Base-by-base conservation (phyloP, 2,113 vertebrate species). In the Leucopternis melanops region DNA sequence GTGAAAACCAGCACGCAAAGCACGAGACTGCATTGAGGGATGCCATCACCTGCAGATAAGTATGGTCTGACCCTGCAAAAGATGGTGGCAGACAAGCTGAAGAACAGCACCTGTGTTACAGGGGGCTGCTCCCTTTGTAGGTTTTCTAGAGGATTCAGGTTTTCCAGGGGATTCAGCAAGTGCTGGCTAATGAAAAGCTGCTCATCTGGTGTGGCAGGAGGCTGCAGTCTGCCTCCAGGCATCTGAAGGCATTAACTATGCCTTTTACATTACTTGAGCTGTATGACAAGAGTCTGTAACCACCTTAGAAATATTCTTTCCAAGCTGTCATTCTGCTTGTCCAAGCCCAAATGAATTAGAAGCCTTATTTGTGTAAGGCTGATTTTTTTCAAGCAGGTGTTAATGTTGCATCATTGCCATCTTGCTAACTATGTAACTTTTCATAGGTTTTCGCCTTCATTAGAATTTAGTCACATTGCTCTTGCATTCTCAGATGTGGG, bases 1-100 rank as follows among this genome's bases (percentile, higher is more conserved):
- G 36, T 57, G 57, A 40, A 45, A 58, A 15, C 18, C 57, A 31
- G 7, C 2, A 7, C 36, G 38, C n/a, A 9, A 6, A 4, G 40
- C 38, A 16, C 2, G 0, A 22, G 44, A 3, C 36, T 21, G 59
- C 4, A 3, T 10, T 9, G 45, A 22, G 36, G 36, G 50, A 23
- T 62, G 38, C 44, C 17, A 5, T 9, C 3, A 4, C 21, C 47
- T 34, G 32, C 32, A 15, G 26, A 10, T 2, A 13, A 40, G 10
- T 10, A 5, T 22, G 17, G 32, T 16, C 18, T 44, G 44, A 27
- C 18, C 44, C 36, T 49, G 21, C 36, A 58, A 31, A 54, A 40
- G 34, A 4, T 9, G 15, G 49, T 29, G 44, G 10, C 32, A 34
- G 40, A 11, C 4, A 25, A 49, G 34, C 34, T 26, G n/a, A 36